A percentile compares a stretch with the other conserved stretches of the same genome.
Conservation (phyloP, 2,797 vertebrate species). For the Acanthurus leucopareius region DNA sequence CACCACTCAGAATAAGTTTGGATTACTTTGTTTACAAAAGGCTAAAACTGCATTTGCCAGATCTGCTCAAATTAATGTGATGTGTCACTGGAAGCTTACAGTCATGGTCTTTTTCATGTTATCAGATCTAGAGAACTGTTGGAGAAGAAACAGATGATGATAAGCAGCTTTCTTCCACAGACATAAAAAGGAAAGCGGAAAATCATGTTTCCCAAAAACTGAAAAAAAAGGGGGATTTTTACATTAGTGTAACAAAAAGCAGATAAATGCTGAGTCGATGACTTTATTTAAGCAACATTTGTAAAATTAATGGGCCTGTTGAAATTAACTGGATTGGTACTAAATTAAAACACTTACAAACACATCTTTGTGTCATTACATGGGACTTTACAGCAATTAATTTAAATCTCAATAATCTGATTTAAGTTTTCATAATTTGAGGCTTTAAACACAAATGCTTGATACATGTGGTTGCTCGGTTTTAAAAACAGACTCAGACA, state of each 20-base stretch:
- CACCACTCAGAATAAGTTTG: neutral
- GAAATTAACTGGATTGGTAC: slow-evolving; percentile 32
- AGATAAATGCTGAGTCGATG: slow-evolving; percentile 13
- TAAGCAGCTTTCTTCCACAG: slow-evolving; percentile 10
- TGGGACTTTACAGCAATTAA: neutral
- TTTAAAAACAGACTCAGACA: neutral
- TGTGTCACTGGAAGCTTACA: slow-evolving; percentile 3
- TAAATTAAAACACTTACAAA: slow-evolving; percentile 30
- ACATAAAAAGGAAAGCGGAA: slow-evolving; percentile 10
- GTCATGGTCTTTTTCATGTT: slow-evolving; percentile 4
- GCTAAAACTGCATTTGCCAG: slow-evolving; percentile 1
- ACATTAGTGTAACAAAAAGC: slow-evolving; percentile 25
- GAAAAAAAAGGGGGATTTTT: neutral
- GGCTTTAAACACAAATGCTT: neutral
- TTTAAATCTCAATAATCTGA: slow-evolving; percentile 12
- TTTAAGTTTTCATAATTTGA: slow-evolving; percentile 6
- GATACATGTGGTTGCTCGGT: neutral
- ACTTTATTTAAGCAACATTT: slow-evolving; percentile 1
- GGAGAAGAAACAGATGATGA: slow-evolving; percentile 9
- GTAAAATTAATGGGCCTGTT: slow-evolving; percentile 25
- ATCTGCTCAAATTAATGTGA: neutral
- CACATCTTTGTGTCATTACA: neutral
- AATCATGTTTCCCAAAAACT: slow-evolving; percentile 32
- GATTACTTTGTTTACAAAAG: neutral
- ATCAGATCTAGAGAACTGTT: slow-evolving; percentile 13